phyloP scores from a whole-genome alignment of 2,888 invertebrate species.

The Lucinisca nassula region DNA sequence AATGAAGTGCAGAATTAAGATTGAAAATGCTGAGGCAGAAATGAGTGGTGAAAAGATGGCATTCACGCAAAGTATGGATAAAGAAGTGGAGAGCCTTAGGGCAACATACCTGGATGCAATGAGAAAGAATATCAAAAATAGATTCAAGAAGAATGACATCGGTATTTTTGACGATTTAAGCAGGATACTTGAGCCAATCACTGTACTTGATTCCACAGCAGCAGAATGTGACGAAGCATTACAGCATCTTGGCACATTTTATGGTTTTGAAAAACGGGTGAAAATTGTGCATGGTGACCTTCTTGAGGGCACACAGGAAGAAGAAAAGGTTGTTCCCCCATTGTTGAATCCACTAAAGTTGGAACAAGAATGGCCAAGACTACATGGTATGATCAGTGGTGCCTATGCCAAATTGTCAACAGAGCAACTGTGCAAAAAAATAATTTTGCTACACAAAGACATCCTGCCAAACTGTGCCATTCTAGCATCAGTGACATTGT shows the following conservation, averaged over 20 bases:
- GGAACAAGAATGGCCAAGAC: conserved; percentile 6
- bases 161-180: not conserved
- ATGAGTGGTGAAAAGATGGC: not conserved
- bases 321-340: not conserved
- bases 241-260: no score
- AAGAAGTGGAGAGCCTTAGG: not conserved
- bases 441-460: not conserved
- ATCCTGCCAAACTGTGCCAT: not conserved
- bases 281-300: not conserved
- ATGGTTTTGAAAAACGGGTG: not conserved
- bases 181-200: not conserved
- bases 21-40: not conserved
- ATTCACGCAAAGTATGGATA: not conserved
- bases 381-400: conserved; percentile 12
- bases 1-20: not conserved
- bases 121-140: not conserved
- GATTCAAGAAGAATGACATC: not conserved
- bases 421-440: not conserved
- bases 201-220: not conserved
- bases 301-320: not conserved
- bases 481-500: conserved; percentile 16
- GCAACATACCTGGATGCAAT: not conserved
- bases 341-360: not conserved
- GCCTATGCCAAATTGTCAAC: not conserved
- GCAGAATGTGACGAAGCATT: not conserved